phyloP scores from a whole-genome alignment of 1,140 invertebrate genomes.

The Dreissena rostriformis region DNA sequence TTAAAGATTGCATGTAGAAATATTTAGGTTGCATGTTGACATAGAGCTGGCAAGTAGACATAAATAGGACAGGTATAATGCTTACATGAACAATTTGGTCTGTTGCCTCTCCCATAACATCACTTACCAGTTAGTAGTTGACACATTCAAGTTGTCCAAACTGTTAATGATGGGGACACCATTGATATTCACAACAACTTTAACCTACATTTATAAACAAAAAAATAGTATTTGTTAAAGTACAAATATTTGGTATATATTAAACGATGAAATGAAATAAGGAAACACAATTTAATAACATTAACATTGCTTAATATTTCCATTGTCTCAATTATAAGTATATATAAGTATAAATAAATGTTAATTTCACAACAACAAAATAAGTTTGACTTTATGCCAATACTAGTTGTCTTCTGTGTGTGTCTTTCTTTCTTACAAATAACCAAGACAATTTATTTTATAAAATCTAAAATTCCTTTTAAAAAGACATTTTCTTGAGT shows the following conservation, averaged over 20 bases:
- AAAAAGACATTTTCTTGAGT: no score
- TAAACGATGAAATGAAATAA: background rate
- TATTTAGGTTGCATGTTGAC: background rate
- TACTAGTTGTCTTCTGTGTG: no score
- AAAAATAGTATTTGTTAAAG: background rate
- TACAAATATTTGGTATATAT: background rate
- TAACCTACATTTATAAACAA: background rate
- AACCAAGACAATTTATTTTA: no score
- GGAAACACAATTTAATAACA: background rate
- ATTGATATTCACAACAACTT: conserved; percentile 40
- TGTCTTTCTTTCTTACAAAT: no score
- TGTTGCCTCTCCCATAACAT: background rate
- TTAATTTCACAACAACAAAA: no score
- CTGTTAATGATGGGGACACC: background rate
- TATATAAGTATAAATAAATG: background rate
- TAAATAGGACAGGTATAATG: background rate
- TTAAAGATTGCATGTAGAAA: background rate
- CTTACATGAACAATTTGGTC: background rate
- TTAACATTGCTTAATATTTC: background rate
- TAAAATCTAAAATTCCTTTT: no score
- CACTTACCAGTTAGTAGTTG: background rate
- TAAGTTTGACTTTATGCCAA: no score
- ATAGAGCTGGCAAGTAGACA: background rate
- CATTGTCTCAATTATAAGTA: background rate
- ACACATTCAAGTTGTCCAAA: background rate